phyloP scores from a whole-genome alignment of 2,888 invertebrate species.

The Electrophaes corylata region DNA sequence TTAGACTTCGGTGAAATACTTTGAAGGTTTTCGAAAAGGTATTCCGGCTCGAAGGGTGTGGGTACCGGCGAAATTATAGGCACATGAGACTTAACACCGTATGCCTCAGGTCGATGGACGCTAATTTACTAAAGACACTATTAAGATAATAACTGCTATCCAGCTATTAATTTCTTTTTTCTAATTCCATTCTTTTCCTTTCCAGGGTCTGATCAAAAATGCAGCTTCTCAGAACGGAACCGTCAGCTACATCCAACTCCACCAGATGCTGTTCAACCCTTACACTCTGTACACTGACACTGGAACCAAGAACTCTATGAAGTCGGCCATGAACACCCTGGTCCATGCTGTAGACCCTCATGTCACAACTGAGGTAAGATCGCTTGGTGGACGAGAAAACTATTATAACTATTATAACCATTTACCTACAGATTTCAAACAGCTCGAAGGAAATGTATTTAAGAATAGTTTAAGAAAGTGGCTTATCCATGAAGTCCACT shows the following conservation, averaged over 20 bases:
- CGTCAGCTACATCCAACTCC: constrained; percentile 87
- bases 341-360: constrained; percentile 86
- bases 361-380: constrained; percentile 86
- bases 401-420: too few species aligned
- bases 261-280: constrained; percentile 92
- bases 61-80: too few species aligned
- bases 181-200: constrained; percentile 11
- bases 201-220: constrained; percentile 88
- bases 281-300: constrained; percentile 86
- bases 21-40: too few species aligned
- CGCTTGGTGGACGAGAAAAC: too few species aligned
- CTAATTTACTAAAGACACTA: too few species aligned
- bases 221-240: constrained; percentile 83
- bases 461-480: too few species aligned
- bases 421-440: too few species aligned
- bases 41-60: too few species aligned
- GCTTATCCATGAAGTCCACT: too few species aligned
- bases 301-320: constrained; percentile 86
- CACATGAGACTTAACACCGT: too few species aligned
- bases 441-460: too few species aligned
- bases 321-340: constrained; percentile 87
- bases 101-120: too few species aligned
- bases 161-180: neutral
- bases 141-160: neutral
- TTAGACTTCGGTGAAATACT: neutral